phyloP scores from a whole-genome alignment of 2,888 invertebrate genomes.

The Ochropacha duplaris region DNA sequence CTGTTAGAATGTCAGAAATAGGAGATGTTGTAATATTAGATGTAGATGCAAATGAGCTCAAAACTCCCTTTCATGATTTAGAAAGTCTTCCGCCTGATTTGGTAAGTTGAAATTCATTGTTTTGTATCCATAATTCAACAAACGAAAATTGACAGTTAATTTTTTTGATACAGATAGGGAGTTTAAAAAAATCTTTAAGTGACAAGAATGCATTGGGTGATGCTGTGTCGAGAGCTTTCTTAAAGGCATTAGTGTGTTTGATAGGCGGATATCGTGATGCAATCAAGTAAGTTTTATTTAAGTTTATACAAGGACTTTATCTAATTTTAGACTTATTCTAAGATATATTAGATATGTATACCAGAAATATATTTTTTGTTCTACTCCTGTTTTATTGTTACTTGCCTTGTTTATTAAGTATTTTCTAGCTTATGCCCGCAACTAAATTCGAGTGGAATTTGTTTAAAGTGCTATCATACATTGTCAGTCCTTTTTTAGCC shows the following conservation, averaged over 20 bases:
- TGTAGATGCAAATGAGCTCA: conserved; percentile 94
- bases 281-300: conserved; percentile 80
- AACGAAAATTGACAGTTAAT: not conserved
- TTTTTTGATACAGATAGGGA: conserved; percentile 83
- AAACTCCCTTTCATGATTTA: conserved; percentile 95
- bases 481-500: too few relatives aligned
- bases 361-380: too few relatives aligned
- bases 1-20: conserved; percentile 90
- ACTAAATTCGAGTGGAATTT: too few relatives aligned
- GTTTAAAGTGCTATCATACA: too few relatives aligned
- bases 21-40: conserved; percentile 97
- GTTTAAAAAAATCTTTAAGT: conserved; percentile 89
- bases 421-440: too few relatives aligned
- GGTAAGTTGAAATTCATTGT: conserved; percentile 74
- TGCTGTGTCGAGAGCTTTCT: conserved; percentile 95
- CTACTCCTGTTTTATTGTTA: too few relatives aligned
- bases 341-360: too few relatives aligned
- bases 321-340: not conserved
- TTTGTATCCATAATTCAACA: not conserved
- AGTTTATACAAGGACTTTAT: not conserved
- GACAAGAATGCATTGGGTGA: conserved; percentile 93
- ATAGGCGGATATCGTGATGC: conserved; percentile 98
- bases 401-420: too few relatives aligned
- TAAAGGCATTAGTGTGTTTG: conserved; percentile 94
- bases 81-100: conserved; percentile 95